A percentile compares a stretch with the other conserved stretches of the same genome.
Conservation (phyloP, 2,888 invertebrate species). For the Lasioglossum pauxillum region DNA sequence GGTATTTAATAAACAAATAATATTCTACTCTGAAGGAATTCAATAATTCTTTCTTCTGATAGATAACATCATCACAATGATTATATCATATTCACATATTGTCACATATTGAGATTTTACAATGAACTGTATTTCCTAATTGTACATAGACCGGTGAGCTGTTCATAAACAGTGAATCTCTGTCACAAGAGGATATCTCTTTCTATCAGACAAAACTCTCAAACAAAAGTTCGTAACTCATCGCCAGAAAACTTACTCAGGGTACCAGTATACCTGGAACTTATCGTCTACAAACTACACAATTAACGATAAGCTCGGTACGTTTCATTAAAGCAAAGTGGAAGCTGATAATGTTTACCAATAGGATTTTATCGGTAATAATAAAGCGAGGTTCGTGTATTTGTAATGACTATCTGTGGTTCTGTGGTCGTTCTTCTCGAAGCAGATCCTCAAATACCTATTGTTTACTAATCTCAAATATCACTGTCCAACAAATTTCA, state of each 20-base stretch:
- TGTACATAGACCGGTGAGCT: too few species aligned
- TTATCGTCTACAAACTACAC: slow-evolving; percentile 28
- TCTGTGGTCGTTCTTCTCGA: not conserved
- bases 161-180: too few species aligned
- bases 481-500: too few species aligned
- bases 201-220: too few species aligned
- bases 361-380: not conserved
- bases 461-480: not conserved
- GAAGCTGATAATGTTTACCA: slow-evolving; percentile 42
- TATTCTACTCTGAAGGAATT: not conserved
- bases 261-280: too few species aligned
- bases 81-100: too few species aligned
- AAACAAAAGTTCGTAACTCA: too few species aligned
- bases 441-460: not conserved
- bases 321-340: slow-evolving; percentile 45
- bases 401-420: not conserved
- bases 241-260: too few species aligned
- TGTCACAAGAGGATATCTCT: too few species aligned
- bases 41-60: not conserved
- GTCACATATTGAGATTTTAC: too few species aligned
- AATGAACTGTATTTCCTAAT: too few species aligned
- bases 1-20: too few species aligned
- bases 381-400: slow-evolving; percentile 2
- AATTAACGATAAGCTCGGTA: slow-evolving; percentile 48
- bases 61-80: not conserved